These are phyloP conservation scores for Antennarius striatus DNA, from an alignment of 2,113 vertebrate species.

Conservation along the genomic window DNA sequence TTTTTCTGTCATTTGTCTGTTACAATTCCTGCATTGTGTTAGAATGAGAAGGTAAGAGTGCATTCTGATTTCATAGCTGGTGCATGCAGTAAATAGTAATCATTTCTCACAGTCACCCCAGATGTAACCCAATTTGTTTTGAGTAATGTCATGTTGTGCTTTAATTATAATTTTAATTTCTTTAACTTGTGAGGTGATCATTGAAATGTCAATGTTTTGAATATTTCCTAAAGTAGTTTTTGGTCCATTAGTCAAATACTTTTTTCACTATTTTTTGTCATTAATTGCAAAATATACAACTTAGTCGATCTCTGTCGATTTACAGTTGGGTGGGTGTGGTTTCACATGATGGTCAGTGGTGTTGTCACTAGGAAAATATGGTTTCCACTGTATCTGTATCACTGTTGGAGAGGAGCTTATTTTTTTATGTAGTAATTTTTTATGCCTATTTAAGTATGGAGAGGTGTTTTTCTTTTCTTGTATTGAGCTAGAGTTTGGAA, in stretches of 20 bases:
- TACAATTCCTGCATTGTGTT: constrained; percentile 98
- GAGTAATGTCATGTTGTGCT: constrained; percentile 65
- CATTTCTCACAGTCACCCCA: constrained; percentile 74
- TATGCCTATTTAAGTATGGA: background rate
- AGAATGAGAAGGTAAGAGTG: constrained; percentile 99
- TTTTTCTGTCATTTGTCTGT: constrained; percentile 97
- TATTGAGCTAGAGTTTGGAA: background rate
- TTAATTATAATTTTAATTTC: constrained; percentile 58
- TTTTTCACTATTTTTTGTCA: constrained; percentile 64
- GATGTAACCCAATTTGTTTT: constrained; percentile 69
- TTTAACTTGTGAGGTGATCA: constrained; percentile 68
- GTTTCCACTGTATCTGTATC: constrained; percentile 35
- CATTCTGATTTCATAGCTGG: constrained; percentile 87
- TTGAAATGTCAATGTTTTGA: constrained; percentile 66
- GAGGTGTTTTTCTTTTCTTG: background rate
- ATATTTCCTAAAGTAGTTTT: constrained; percentile 38
- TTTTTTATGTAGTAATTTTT: constrained; percentile 6
- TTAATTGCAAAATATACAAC: constrained; percentile 59
- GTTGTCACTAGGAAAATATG: constrained; percentile 41
- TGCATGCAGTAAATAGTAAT: constrained; percentile 87
- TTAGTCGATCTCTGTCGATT: constrained; percentile 64
- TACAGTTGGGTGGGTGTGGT: constrained; percentile 53
- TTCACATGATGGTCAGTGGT: constrained; percentile 49
- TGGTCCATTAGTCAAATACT: constrained; percentile 68
- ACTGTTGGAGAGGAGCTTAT: constrained; percentile 15